phyloP scores from a whole-genome alignment of 1,140 invertebrate genomes.

The Cecropterus lyciades region DNA sequence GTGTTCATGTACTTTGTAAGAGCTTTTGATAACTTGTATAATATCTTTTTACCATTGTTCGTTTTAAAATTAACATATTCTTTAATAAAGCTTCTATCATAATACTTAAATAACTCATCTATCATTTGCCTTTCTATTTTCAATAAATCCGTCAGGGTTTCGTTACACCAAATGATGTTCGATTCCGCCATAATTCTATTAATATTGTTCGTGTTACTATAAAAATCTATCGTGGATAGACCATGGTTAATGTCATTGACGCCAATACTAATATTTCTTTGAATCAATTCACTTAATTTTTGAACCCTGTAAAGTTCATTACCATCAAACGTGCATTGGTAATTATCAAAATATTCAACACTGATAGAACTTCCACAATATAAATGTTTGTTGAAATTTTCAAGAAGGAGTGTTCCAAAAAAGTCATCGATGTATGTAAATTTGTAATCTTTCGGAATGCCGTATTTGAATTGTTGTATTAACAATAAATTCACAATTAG shows the following conservation, averaged over 20 bases:
- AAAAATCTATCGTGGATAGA: constrained; percentile 46
- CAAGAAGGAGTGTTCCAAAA: constrained; percentile 3
- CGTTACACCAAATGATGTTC: constrained; percentile 43
- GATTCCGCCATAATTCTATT: constrained; percentile 45
- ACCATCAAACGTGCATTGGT: constrained; percentile 49
- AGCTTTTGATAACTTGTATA: constrained; percentile 41
- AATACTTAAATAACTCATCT: constrained; percentile 44
- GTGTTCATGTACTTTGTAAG: constrained; percentile 39
- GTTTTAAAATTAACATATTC: constrained; percentile 60
- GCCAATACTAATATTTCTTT: constrained; percentile 41
- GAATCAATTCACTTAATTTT: constrained; percentile 38
- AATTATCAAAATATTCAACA: constrained; percentile 44
- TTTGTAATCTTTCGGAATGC: constrained; percentile 23
- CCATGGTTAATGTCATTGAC: constrained; percentile 42
- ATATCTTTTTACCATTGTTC: constrained; percentile 40
- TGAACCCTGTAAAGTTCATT: constrained; percentile 43
- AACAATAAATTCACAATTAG: constrained; percentile 83
- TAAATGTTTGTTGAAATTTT: constrained; percentile 33
- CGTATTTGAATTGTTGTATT: constrained; percentile 48
- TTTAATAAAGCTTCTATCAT: constrained; percentile 44
- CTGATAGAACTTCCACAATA: constrained; percentile 35
- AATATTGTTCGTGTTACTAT: constrained; percentile 44
- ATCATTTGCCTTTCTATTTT: constrained; percentile 42
- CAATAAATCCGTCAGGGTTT: constrained; percentile 40
- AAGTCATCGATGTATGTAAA: constrained; percentile 28